phyloP scores from a whole-genome alignment of 92 coral and sea anemone species.

The Phenganax stokvisi region DNA sequence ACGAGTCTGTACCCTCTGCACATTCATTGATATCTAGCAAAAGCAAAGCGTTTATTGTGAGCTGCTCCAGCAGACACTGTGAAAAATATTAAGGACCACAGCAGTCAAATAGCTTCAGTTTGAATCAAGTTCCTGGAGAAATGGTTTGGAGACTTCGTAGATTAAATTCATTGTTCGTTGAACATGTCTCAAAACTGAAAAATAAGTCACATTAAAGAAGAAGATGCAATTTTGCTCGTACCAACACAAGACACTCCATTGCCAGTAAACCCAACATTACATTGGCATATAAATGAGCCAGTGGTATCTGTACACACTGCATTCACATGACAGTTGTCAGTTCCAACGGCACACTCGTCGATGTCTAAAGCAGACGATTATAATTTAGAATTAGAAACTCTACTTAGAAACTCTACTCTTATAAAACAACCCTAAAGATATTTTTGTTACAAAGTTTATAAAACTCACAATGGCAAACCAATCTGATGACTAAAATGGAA shows the following conservation, averaged over 20 bases:
- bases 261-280: neutral
- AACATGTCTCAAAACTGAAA: neutral
- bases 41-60: neutral
- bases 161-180: no score
- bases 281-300: neutral
- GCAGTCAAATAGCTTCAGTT: neutral
- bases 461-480: no score
- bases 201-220: neutral
- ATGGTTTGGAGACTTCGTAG: no score
- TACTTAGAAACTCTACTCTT: neutral
- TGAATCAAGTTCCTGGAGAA: neutral
- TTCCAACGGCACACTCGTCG: conserved; percentile 8
- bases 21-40: conserved; percentile 23
- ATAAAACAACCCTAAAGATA: neutral
- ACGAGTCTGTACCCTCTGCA: neutral
- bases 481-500: no score
- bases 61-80: neutral
- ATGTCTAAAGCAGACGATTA: conserved; percentile 4
- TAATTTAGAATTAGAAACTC: neutral
- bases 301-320: conserved; percentile 5
- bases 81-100: neutral
- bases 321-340: conserved; percentile 11
- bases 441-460: no score
- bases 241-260: conserved; percentile 5
- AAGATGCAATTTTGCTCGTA: neutral